Percentiles rank a stretch among this genome's conserved stretches.
Conservation (phyloP, 2,797 vertebrate genomes). For the Amblyraja radiata region DNA sequence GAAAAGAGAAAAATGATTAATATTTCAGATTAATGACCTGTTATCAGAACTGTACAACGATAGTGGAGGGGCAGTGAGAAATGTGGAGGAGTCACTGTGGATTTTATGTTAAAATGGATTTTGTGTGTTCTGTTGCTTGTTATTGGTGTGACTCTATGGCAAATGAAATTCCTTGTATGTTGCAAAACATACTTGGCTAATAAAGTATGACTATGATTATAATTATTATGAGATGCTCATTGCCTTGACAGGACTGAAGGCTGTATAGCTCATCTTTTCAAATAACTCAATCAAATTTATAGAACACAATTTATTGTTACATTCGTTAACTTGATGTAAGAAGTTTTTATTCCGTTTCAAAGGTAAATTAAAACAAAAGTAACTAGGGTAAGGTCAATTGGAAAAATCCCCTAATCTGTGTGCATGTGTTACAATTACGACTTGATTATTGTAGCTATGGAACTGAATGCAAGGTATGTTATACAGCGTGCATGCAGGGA, state of each 20-base stretch:
- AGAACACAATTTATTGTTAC: background rate
- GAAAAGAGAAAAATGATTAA: too few species aligned
- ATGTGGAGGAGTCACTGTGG: too few species aligned
- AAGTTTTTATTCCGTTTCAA: background rate
- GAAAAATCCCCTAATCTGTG: background rate
- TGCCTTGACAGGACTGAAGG: background rate
- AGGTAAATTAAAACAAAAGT: background rate
- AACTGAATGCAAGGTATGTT: background rate
- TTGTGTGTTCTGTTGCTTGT: too few species aligned
- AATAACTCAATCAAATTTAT: background rate
- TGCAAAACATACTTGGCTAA: too few species aligned
- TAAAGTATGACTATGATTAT: too few species aligned
- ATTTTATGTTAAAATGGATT: too few species aligned
- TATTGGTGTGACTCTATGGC: too few species aligned
- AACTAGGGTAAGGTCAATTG: background rate
- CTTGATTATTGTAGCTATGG: background rate
- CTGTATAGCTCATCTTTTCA: background rate
- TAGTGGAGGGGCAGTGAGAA: too few species aligned
- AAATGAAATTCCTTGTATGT: too few species aligned
- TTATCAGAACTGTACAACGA: background rate
- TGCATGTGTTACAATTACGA: background rate
- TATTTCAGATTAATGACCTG: too few species aligned
- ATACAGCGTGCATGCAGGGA: too few species aligned
- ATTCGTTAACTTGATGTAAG: background rate
- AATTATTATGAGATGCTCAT: background rate